phyloP scores from a whole-genome alignment of 2,797 vertebrate species.

The Melanotaenia parkinsoni region DNA sequence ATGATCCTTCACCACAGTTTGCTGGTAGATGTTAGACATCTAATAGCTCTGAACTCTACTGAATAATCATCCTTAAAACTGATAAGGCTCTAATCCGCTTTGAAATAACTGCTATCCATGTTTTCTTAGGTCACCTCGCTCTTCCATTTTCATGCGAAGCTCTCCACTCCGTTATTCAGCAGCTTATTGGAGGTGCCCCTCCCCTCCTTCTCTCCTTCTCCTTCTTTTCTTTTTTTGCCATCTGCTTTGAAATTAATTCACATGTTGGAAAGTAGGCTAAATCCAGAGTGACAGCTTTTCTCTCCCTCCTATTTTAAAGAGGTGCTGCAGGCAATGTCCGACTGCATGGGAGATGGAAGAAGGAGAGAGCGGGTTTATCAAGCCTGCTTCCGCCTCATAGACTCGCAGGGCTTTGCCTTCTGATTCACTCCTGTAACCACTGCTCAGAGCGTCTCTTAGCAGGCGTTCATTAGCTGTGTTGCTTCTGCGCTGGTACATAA shows the following conservation, averaged over 20 bases:
- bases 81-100: constrained; percentile 52
- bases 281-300: constrained; percentile 80
- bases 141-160: constrained; percentile 36
- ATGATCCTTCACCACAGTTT: constrained; percentile 7
- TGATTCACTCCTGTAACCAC: constrained; percentile 31
- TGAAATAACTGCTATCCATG: constrained; percentile 42
- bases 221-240: constrained; percentile 69
- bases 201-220: constrained; percentile 49
- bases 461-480: constrained; percentile 18
- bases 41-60: constrained; percentile 11
- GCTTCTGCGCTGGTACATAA: constrained; percentile 17
- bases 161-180: constrained; percentile 65
- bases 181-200: constrained; percentile 62
- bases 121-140: constrained; percentile 46
- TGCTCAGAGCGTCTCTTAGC: constrained; percentile 38
- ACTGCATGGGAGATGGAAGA: constrained; percentile 58
- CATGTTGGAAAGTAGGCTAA: constrained; percentile 83
- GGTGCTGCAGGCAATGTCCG: constrained; percentile 65
- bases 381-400: constrained; percentile 46
- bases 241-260: constrained; percentile 85
- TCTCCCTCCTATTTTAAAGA: constrained; percentile 69
- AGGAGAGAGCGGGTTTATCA: constrained; percentile 51
- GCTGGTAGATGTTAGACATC: constrained; percentile 6
- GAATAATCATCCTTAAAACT: constrained; percentile 34
- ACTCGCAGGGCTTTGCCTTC: constrained; percentile 57